Base-by-base conservation (phyloP, 1,140 invertebrate genomes). In the Ectropis grisescens region DNA sequence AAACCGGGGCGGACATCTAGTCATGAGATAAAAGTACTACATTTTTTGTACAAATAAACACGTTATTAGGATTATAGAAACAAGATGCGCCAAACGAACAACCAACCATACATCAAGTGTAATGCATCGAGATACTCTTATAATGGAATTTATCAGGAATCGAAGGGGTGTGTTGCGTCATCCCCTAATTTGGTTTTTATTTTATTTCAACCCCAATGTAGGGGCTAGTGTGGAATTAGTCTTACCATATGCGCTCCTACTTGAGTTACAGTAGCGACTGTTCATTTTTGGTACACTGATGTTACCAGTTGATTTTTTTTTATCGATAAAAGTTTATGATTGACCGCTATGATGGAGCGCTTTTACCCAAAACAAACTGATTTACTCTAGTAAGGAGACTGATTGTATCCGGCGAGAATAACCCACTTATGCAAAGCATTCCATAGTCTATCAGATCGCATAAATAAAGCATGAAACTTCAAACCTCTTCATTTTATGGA, bases 81-180 rank as follows among this genome's bases (percentile, higher is more conserved):
- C 16, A 19, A 4, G 16, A 19, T 19, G 8, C 16, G 16, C 3
- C 2, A 33, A 23, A 32, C 11, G 11, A 34, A 26, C 33, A 26
- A 8, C 22, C 6, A 13, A 29, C 29, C 36, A 40, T 47, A 45
- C 34, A 54, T 47, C 52, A 51, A 28, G 33, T 52, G 55, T 71
- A 67, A 75, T 59, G 60, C 55, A 53, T 58, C 42, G 29, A 31
- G 41, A 51, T 54, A 50, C 60, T 41, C 51, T 53, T 68, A 70
- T 78, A 75, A 78, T 78, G 68, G 72, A 78, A 75, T 78, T 68
- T 72, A 72, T 69, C 70, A 62, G 56, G 64, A 75, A 79, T 75
- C 68, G 68, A 71, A 71, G 70, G 74, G 70, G 74, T 79, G 69
- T 71, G 58, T 68, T 55, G 72, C 70, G 75, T 75, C 58, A 57